Evolutionary conservation across 2,888 invertebrate genomes (phyloP).

Genomic region (Tuta absoluta): DNA sequence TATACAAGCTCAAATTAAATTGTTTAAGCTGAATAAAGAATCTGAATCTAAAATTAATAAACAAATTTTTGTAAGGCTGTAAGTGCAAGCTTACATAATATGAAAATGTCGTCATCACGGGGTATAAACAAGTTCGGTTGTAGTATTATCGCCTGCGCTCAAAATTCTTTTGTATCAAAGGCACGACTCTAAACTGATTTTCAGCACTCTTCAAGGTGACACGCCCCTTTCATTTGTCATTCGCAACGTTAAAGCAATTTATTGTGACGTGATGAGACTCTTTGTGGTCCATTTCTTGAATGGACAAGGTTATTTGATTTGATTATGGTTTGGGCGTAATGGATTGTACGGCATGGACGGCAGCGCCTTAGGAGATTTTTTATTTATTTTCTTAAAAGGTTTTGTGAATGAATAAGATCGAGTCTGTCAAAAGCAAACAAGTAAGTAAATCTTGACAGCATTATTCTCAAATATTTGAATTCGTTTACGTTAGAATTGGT

Average conservation of each 20-base stretch:
- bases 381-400: not conserved
- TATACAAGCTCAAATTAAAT: too few relatives aligned
- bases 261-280: conserved; percentile 20
- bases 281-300: conserved; percentile 24
- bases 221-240: conserved; percentile 24
- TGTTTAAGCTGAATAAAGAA: too few relatives aligned
- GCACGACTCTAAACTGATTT: not conserved
- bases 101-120: too few relatives aligned
- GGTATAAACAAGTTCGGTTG: too few relatives aligned
- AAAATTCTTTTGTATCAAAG: too few relatives aligned
- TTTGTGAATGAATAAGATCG: not conserved
- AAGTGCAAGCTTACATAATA: too few relatives aligned
- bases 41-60: too few relatives aligned
- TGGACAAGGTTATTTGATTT: conserved; percentile 26
- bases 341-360: not conserved
- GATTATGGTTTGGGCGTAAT: conserved; percentile 24
- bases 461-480: not conserved
- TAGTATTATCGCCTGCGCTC: too few relatives aligned
- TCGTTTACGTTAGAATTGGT: not conserved
- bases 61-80: too few relatives aligned
- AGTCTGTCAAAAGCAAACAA: not conserved
- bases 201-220: not conserved
- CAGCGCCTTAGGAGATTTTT: not conserved
- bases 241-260: conserved; percentile 25
- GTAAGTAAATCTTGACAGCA: not conserved